Percentiles rank a stretch among this genome's conserved stretches.
phyloP scores from a whole-genome alignment of 2,797 vertebrate species.

The Hapalemur alaotrensis region DNA sequence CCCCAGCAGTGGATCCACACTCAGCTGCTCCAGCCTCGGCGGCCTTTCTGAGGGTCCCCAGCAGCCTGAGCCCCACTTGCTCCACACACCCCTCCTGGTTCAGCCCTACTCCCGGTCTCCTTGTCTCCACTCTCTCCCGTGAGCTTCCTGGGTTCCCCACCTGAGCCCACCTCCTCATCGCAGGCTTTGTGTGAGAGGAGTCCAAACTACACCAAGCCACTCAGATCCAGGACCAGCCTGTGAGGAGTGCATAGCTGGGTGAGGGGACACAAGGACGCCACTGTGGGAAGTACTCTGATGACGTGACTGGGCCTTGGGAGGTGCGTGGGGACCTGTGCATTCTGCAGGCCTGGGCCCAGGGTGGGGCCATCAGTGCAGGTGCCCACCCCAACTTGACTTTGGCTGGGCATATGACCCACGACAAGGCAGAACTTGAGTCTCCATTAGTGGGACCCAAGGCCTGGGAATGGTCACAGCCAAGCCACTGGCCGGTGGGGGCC shows the following conservation, averaged over 20 bases:
- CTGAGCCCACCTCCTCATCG: background rate
- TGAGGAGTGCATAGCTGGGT: too few relatives aligned
- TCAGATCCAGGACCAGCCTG: background rate
- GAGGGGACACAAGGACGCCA: rapidly evolving
- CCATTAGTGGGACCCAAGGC: background rate
- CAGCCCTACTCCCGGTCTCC: background rate
- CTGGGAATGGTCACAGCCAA: background rate
- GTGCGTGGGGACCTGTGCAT: too few relatives aligned
- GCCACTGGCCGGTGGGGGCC: background rate
- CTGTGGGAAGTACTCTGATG: rapidly evolving
- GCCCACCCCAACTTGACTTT: too few relatives aligned
- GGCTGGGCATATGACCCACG: background rate
- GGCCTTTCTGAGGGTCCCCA: background rate
- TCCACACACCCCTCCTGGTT: too few relatives aligned
- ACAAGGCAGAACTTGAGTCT: background rate
- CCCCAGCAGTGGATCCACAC: background rate
- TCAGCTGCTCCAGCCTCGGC: background rate
- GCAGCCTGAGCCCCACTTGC: background rate
- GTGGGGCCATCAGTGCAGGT: background rate
- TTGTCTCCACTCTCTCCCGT: background rate
- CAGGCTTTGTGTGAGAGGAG: too few relatives aligned
- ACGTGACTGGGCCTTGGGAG: background rate
- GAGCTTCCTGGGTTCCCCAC: background rate
- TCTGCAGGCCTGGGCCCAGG: background rate
- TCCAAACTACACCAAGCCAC: background rate